Conservation (phyloP, 2,888 invertebrate genomes). For the Sphaerophoria rueppellii region DNA sequence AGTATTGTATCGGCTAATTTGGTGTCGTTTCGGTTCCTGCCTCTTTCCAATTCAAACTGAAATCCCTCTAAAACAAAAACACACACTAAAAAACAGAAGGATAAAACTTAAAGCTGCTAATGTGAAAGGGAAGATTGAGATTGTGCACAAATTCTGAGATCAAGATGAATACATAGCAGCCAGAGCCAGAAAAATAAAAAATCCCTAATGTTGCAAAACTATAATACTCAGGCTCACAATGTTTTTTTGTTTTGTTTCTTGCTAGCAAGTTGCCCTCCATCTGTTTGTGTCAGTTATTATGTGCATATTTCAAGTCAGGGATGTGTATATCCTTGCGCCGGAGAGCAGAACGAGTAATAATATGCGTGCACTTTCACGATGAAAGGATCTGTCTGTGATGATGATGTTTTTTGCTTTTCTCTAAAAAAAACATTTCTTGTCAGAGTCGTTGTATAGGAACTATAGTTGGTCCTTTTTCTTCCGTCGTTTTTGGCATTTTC, state of each 20-base stretch:
- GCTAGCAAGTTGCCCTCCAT: slow-evolving; percentile 48
- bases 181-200: slow-evolving; percentile 11
- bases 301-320: slow-evolving; percentile 67
- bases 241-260: not conserved
- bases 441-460: slow-evolving; percentile 5
- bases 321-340: slow-evolving; percentile 54
- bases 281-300: slow-evolving; percentile 71
- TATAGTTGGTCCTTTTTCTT: slow-evolving; percentile 7
- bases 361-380: slow-evolving; percentile 63
- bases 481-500: slow-evolving; percentile 13
- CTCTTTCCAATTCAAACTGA: no score
- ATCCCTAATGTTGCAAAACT: slow-evolving; percentile 18
- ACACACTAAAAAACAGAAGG: no score
- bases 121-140: no score
- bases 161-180: slow-evolving; percentile 43
- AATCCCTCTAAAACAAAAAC: no score
- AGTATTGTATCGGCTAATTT: no score
- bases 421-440: not conserved
- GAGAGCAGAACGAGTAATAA: slow-evolving; percentile 55
- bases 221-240: not conserved
- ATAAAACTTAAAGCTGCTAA: no score
- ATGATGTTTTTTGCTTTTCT: not conserved
- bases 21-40: no score
- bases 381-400: slow-evolving; percentile 31
- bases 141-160: slow-evolving; percentile 22